Evolutionary conservation across 2,797 vertebrate species (phyloP), one percentile per base, ranked within the genome.

Genomic region (Platalea minor): DNA sequence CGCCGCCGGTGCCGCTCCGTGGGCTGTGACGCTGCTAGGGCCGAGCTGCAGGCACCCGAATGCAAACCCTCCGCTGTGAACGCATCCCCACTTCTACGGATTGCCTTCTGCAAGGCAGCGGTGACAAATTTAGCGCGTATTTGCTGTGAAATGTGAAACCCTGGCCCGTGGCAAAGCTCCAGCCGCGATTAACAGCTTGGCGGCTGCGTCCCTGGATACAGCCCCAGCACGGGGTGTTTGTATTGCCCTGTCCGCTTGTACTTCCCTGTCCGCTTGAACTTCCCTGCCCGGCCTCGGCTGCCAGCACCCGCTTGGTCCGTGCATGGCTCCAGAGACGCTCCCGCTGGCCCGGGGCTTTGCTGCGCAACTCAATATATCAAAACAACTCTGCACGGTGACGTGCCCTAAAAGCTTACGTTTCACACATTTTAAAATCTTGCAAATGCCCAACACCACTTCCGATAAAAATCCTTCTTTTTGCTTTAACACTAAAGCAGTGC

Each of bases 341-440:
- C 11, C 2, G 43, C n/a, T 14, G 10, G 25, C 29, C 37, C 11
- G 4, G 46, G 33, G n/a, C 65, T 54, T 17, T 24, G 85, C 35
- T 8, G 51, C 4, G 0, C 3, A 31, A 39, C 48, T 26, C 50
- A 5, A 8, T 0, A 3, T 19, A 13, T 1, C 1, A 7, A 3
- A 35, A 28, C 74, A 37, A 11, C 24, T 3, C 74, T 2, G 1
- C 64, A 6, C 0, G 4, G 8, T 4, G 24, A 33, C 3, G 1
- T 20, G 64, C 63, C 63, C 26, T 4, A 35, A 45, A 16, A 23
- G 8, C 31, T 33, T 10, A 5, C 1, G 18, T 17, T 57, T 59
- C 60, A 37, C 59, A 19, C 31, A 11, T 28, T 41, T 46, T 33
- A 56, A 64, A 56, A 39, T 4, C 50, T 5, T 21, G 50, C 31